A percentile compares a stretch with the other conserved stretches of the same genome.
These are phyloP conservation scores for Latrodectus elegans DNA, from an alignment of 2,888 invertebrate species.

Conservation along the genomic window DNA sequence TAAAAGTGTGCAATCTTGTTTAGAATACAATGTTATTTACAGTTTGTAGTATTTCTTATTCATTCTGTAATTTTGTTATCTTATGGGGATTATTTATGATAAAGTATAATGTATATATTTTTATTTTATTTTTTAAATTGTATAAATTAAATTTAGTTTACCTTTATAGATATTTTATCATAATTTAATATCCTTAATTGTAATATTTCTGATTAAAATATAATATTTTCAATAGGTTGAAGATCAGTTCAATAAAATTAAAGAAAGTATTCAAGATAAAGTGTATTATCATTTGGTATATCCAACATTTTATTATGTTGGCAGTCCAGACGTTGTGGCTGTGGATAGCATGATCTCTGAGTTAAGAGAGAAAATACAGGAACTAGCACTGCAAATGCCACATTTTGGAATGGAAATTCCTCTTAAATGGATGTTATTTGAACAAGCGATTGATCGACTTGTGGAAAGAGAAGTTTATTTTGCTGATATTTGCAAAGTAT, in stretches of 20 bases:
- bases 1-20: no score
- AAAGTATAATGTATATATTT: background rate
- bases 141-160: no score
- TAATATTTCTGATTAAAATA: background rate
- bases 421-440: conserved; percentile 75
- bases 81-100: no score
- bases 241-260: conserved; percentile 74
- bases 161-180: no score
- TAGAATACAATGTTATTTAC: no score
- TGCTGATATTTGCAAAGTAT: conserved; percentile 74
- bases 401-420: conserved; percentile 76
- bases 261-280: conserved; percentile 73
- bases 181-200: no score
- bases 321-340: conserved; percentile 70
- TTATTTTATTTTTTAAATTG: background rate
- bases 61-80: no score
- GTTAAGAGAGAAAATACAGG: conserved; percentile 73
- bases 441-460: conserved; percentile 73
- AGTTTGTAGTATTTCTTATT: no score
- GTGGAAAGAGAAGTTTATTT: conserved; percentile 74
- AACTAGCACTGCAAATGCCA: conserved; percentile 73
- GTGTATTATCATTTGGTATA: conserved; percentile 75
- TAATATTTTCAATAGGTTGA: conserved; percentile 64
- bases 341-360: conserved; percentile 72
- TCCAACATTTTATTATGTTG: conserved; percentile 75